Percentiles rank a stretch among this genome's conserved stretches.
Conservation (phyloP, 2,113 vertebrate genomes). For the Mirounga angustirostris region DNA sequence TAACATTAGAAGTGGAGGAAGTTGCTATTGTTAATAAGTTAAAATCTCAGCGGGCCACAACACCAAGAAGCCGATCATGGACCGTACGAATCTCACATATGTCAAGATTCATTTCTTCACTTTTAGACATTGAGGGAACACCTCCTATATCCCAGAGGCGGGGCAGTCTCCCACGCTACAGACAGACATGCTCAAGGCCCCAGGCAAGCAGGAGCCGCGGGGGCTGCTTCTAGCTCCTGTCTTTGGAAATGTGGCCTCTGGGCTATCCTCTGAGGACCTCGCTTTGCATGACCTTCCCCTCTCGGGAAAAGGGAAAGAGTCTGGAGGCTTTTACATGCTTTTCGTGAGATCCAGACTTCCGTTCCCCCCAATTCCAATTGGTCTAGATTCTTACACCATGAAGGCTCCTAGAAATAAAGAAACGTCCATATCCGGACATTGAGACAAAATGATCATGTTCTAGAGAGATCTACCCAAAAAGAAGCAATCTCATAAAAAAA, state of each 20-base stretch:
- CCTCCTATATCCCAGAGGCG: rapidly evolving
- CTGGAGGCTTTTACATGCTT: not conserved
- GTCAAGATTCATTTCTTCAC: too few species aligned
- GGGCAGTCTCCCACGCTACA: rapidly evolving
- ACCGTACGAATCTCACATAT: rapidly evolving
- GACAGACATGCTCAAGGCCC: rapidly evolving
- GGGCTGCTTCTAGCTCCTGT: rapidly evolving
- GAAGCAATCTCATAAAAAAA: rapidly evolving
- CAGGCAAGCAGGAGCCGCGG: not conserved
- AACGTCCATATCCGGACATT: rapidly evolving
- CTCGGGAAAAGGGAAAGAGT: not conserved
- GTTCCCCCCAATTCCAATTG: not conserved
- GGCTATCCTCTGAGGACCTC: not conserved
- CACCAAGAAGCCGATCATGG: rapidly evolving
- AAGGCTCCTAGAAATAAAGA: not conserved
- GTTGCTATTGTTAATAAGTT: not conserved
- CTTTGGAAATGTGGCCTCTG: not conserved
- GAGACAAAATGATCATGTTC: rapidly evolving
- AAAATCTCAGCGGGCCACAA: rapidly evolving
- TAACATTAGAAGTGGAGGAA: not conserved
- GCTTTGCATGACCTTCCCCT: rapidly evolving
- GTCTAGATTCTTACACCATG: rapidly evolving
- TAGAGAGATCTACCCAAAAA: not conserved
- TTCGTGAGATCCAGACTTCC: not conserved
- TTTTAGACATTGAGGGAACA: rapidly evolving